A percentile compares a stretch with the other conserved stretches of the same genome.
phyloP scores from a whole-genome alignment of 2,888 invertebrate genomes.

The Tipula vernalis region DNA sequence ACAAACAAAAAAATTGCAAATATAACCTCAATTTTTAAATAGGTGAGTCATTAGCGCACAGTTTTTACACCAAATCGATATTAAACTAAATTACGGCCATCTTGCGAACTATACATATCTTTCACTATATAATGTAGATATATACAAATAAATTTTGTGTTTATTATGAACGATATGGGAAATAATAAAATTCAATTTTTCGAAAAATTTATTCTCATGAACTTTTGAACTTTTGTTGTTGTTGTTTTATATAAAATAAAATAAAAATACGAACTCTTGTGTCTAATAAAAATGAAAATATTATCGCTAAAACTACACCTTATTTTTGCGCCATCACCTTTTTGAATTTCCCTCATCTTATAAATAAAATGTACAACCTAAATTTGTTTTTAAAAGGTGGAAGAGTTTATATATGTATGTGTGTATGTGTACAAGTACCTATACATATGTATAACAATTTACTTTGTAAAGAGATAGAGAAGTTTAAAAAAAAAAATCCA shows the following conservation, averaged over 20 bases:
- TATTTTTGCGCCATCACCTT: background rate
- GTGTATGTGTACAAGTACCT: background rate
- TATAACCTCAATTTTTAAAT: background rate
- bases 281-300: constrained; percentile 10
- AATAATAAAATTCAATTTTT: constrained; percentile 10
- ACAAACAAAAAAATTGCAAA: background rate
- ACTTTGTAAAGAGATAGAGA: background rate
- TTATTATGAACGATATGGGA: constrained; percentile 9
- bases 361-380: background rate
- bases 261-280: background rate
- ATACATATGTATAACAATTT: background rate
- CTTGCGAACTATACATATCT: background rate
- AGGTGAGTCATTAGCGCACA: background rate
- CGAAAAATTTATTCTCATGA: background rate
- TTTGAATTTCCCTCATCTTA: background rate
- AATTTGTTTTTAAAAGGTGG: constrained; percentile 4
- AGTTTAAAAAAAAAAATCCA: background rate
- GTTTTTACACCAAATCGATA: background rate
- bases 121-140: background rate
- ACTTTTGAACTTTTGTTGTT: constrained; percentile 5
- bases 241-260: background rate
- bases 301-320: constrained; percentile 9
- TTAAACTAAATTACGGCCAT: background rate
- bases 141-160: constrained; percentile 6
- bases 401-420: background rate